Evolutionary conservation across 2,797 vertebrate genomes (phyloP), one percentile per base, ranked within the genome.

Genomic region (Melanotaenia boesemani): DNA sequence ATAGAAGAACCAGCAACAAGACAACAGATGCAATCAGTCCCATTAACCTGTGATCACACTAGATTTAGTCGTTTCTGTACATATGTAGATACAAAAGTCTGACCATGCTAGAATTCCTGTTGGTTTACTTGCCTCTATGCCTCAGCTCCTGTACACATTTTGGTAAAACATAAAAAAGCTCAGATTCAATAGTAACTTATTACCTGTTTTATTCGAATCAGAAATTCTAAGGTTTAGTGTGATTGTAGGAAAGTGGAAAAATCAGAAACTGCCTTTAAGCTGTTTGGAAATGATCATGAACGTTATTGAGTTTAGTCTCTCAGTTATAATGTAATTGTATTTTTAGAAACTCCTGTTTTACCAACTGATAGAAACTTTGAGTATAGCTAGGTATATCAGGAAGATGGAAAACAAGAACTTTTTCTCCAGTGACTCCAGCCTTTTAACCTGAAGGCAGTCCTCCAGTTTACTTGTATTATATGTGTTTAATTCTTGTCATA

Each of bases 401-500:
- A 81, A 82, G 56, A 71, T 41, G 48, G 20, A n/a, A 55, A 72
- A 6, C 13, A 50, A 48, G 2, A 67, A 56, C 54, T 37, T 74
- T 74, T 32, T 74, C 26, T 78, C 15, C 6, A 63, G 22, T 83
- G 71, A 68, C 56, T 77, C 13, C 63, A 74, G 77, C 72, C 15
- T 64, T 70, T 80, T 48, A 59, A 48, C 61, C 50, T 78, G 24
- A 59, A 39, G 66, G 62, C 68, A 69, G 55, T 56, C 76, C 72
- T 63, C 58, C 20, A 59, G 34, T 28, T 79, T 73, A 72, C 67
- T 77, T 91, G 76, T 89, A 81, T 74, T 64, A 86, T 82, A 82
- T 68, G 77, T 88, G 72, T 89, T 84, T 59, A 83, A 80, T 89
- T 77, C 50, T 72, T 77, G 72, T 75, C 80, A 20, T 78, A 52